Evolutionary conservation across 2,797 vertebrate species (phyloP), one percentile per base, ranked within the genome.

Genomic region (Pampus argenteus): DNA sequence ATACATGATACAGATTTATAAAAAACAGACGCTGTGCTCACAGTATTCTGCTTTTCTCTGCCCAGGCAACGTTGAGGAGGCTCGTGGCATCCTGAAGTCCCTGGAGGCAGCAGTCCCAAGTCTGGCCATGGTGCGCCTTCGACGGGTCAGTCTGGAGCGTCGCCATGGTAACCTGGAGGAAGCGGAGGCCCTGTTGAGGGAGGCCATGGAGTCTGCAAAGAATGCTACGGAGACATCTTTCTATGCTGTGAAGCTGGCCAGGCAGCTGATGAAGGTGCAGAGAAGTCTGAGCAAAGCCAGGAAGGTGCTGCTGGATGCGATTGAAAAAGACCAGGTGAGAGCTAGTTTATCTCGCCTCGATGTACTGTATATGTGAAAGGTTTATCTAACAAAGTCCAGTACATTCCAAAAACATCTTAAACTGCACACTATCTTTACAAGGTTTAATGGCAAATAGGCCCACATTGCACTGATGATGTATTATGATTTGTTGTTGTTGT

Each of bases 81-180:
- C 98, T 40, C 95, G 96, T 4, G 76, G 88, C 70, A 97, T 99
- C 89, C 87, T 99, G 91, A 96, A 95, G 86, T 90, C 87, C 0
- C 91, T 99, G 84, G 98, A 99, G 71, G 95, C 92, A 67, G 86
- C 88, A 3, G 91, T 98, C 67, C 92, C 96, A 2, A 95, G 96
- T 65, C 85, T 99, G 69, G 97, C 97, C 23, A 98, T 98, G 97
- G 96, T 98, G 74, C 95, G 96, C 28, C 92, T 99, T 79, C 94
- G 98, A 56, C 93, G 97, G 84, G 98, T 99, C 45, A 99, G 97
- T 84, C 90, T 99, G 70, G 98, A 99, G 76, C 96, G 98, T 83
- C 95, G 98, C 17, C 96, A 97, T 0, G 98, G 97, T 3, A 97
- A 98, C 89, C 83, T 99, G 94, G 97, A 96, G 8, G 96, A 95